A percentile compares a stretch with the other conserved stretches of the same genome.
phyloP scores from a whole-genome alignment of 2,888 invertebrate species.

The Ctenicera cuprea region DNA sequence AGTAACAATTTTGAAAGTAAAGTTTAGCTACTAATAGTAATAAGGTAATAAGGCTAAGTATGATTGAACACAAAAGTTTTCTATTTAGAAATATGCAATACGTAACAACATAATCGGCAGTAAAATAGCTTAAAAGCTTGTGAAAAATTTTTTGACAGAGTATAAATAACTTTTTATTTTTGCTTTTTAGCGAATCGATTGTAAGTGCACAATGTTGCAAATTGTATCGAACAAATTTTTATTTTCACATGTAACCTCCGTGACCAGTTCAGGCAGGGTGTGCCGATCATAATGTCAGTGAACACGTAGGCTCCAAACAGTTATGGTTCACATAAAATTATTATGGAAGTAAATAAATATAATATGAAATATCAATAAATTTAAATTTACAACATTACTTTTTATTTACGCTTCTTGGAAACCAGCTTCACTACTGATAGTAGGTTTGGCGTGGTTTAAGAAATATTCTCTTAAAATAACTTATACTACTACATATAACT shows the following conservation, averaged over 20 bases:
- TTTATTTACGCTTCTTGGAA: neutral
- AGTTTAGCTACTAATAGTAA: no score
- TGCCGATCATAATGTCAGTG: constrained; percentile 23
- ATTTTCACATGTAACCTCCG: neutral
- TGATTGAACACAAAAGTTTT: no score
- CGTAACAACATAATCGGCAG: no score
- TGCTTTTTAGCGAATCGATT: neutral
- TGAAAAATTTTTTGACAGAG: no score
- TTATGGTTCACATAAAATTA: constrained; percentile 36
- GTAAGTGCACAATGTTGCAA: neutral
- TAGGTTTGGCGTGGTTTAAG: neutral
- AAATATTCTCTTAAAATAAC: no score
- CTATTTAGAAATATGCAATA: no score
- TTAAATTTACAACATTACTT: constrained; percentile 8
- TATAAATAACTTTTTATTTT: no score
- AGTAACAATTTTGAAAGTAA: no score
- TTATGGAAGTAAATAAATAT: constrained; percentile 30
- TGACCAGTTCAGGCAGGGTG: constrained; percentile 32
- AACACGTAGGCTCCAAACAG: constrained; percentile 26
- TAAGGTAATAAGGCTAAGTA: no score
- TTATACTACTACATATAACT: no score
- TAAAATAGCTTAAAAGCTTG: no score
- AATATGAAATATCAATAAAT: constrained; percentile 34
- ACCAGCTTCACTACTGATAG: neutral
- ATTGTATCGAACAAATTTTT: neutral